These are phyloP conservation scores for Dioctria linearis DNA, from an alignment of 2,888 invertebrate species.

Conservation along the genomic window DNA sequence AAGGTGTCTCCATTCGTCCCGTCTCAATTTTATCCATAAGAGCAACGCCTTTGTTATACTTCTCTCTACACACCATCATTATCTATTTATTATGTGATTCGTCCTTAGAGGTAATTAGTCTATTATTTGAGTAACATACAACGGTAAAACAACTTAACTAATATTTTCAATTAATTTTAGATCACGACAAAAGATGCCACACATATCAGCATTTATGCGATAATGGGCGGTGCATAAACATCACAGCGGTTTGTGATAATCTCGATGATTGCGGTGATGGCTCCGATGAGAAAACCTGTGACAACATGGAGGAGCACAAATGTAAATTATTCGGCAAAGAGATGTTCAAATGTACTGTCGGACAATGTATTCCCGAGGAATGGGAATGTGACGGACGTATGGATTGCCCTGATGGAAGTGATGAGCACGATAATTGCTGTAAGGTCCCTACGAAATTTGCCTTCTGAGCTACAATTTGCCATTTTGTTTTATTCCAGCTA, in stretches of 20 bases:
- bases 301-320: constrained; percentile 50
- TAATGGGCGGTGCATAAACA: constrained; percentile 72
- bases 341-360: constrained; percentile 77
- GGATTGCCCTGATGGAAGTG: constrained; percentile 84
- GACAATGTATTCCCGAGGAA: constrained; percentile 78
- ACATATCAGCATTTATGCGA: constrained; percentile 72
- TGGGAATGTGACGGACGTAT: constrained; percentile 81
- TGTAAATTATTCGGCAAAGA: constrained; percentile 68
- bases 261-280: constrained; percentile 74
- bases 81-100: no score
- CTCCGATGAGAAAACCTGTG: constrained; percentile 74
- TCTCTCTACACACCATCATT: no score
- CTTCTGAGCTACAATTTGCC: not conserved
- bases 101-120: no score
- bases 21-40: no score
- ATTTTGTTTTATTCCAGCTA: constrained; percentile 57
- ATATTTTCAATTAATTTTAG: not conserved
- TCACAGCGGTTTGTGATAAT: constrained; percentile 73
- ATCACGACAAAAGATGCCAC: constrained; percentile 69
- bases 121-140: no score
- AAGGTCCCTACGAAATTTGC: constrained; percentile 54
- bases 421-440: constrained; percentile 77
- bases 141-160: no score
- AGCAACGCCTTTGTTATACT: no score
- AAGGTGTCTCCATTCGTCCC: no score